Evolutionary conservation across 1,140 invertebrate species (phyloP).

Genomic region (Campoletis sonorensis): DNA sequence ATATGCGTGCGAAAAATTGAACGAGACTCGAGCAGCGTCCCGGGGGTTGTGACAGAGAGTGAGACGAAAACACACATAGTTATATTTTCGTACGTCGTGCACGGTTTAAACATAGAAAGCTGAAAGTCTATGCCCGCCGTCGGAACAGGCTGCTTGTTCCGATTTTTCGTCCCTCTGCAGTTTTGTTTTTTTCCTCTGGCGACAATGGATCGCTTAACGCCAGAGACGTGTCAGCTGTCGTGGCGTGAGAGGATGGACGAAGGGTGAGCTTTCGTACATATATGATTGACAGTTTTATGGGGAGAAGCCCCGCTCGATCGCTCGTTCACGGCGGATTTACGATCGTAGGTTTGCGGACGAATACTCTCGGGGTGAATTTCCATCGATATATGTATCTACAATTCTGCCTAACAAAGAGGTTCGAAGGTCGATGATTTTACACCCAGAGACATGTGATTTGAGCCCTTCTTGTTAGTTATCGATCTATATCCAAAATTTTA

Average conservation of each 20-base stretch:
- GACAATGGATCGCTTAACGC: conserved; percentile 70
- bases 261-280: conserved; percentile 52
- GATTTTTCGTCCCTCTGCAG: conserved; percentile 7
- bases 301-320: conserved; percentile 53
- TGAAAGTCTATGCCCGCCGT: not conserved
- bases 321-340: conserved; percentile 66
- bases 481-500: not conserved
- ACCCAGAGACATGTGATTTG: not conserved
- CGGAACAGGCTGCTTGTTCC: conserved; percentile 26
- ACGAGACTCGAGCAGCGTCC: conserved; percentile 44
- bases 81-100: not conserved
- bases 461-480: not conserved
- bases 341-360: conserved; percentile 47
- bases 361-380: not conserved
- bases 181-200: conserved; percentile 34
- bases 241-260: conserved; percentile 54
- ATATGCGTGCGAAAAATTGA: conserved; percentile 58
- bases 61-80: not conserved
- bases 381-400: not conserved
- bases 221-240: conserved; percentile 70
- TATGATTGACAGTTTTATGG: conserved; percentile 74
- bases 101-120: not conserved
- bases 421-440: not conserved
- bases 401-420: not conserved
- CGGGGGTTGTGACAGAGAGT: not conserved